Conservation (phyloP, 1,140 invertebrate genomes). For the Cepaea nemoralis region DNA sequence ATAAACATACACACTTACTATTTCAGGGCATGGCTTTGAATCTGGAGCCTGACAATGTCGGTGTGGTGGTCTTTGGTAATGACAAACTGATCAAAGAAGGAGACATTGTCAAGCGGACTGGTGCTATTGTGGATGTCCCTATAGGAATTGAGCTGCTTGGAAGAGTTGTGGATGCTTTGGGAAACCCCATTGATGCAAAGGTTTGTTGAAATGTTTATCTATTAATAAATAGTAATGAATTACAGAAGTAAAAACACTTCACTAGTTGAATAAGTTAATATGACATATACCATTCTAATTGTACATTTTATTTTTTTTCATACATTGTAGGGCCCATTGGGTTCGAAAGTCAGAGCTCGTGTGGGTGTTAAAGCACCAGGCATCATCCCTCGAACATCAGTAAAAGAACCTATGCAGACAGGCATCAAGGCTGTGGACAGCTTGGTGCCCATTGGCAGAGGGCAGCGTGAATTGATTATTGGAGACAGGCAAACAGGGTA, state of each 20-base stretch:
- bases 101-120: slow-evolving; percentile 99
- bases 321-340: slow-evolving; percentile 69
- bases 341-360: slow-evolving; percentile 80
- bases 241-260: not conserved
- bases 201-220: slow-evolving; percentile 72
- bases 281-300: not conserved
- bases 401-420: slow-evolving; percentile 99
- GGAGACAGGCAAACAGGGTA: slow-evolving; percentile 99
- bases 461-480: slow-evolving; percentile 99
- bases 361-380: slow-evolving; percentile 99
- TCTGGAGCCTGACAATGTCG: slow-evolving; percentile 99
- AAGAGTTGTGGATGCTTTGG: slow-evolving; percentile 98
- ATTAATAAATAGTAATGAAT: no score
- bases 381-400: slow-evolving; percentile 99
- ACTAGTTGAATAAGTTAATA: not conserved
- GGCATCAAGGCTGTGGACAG: slow-evolving; percentile 99
- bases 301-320: not conserved
- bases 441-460: slow-evolving; percentile 98
- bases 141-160: slow-evolving; percentile 95
- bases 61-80: slow-evolving; percentile 99
- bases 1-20: not conserved
- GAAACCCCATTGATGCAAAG: slow-evolving; percentile 92
- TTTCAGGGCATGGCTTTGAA: slow-evolving; percentile 98
- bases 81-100: slow-evolving; percentile 99
- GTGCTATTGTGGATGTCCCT: slow-evolving; percentile 99